Evolutionary conservation across 2,113 vertebrate species (phyloP), one percentile per base, ranked within the genome.

Genomic region (Syngnathus scovelli): DNA sequence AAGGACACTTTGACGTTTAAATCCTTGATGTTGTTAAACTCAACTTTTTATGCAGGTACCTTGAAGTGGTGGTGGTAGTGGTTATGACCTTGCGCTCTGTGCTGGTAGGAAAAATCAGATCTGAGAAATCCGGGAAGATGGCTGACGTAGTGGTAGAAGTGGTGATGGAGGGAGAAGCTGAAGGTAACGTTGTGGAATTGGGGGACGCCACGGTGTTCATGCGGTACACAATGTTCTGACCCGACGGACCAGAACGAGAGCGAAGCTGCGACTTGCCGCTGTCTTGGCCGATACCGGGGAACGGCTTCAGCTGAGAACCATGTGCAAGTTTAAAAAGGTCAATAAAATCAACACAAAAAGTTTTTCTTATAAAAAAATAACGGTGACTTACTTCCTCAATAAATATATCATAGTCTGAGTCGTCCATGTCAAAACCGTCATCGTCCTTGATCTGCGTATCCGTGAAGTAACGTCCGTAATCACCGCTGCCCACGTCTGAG

Each of bases 361-460:
- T 66, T 48, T n/a, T n/a, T 4, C 33, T 2, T 12, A 21, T 66
- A 11, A 36, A 19, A 48, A 54, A 66, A 56, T 16, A 5, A 16
- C 7, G 7, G 5, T 19, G 19, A 56, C 66, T 58, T 58, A 67
- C 96, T 93, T 98, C 94, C 74, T 98, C 94, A 52, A 95, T 93
- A 67, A 95, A 95, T 64, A 95, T 74, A 68, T 96, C 95, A 4
- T 94, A 92, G 83, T 98, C 94, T 0, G 94, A 93, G 78, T 95
- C 93, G 33, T 98, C 95, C 0, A 92, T 73, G 61, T 90, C 91
- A 67, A 93, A 92, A 33, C 88, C 88, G 23, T 94, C 93, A 5
- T 93, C 92, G 23, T 94, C 93, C 59, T 83, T 82, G 54, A 68
- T 76, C 52, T 83, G 84, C 7, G 83, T 79, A 48, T 92, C 85